Conservation (phyloP, 2,113 vertebrate genomes). For the Microcebus ravelobensis region DNA sequence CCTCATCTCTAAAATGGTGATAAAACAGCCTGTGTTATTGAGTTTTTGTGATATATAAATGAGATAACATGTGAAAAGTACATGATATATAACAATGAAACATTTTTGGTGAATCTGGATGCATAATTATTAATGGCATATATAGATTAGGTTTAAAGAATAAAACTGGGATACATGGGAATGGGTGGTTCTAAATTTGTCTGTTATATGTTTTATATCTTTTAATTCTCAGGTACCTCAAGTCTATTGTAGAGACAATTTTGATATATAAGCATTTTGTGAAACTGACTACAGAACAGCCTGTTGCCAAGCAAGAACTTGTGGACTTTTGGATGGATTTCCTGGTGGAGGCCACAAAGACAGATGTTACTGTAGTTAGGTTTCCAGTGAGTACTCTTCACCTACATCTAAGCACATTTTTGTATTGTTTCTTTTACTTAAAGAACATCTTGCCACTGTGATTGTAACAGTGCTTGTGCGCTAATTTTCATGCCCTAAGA, state of each 20-base stretch:
- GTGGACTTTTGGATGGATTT: conserved; percentile 99
- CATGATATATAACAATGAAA: not conserved
- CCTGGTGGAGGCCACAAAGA: conserved; percentile 96
- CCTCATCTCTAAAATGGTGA: not conserved
- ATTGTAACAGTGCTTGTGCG: not conserved
- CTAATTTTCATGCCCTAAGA: not conserved
- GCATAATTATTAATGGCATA: not conserved
- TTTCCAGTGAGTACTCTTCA: conserved; percentile 92
- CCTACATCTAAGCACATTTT: not conserved
- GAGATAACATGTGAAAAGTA: not conserved
- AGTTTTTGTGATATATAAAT: conserved; percentile 15
- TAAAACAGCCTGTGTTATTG: not conserved
- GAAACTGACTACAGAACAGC: conserved; percentile 91
- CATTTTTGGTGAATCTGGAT: not conserved
- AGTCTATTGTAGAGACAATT: conserved; percentile 96
- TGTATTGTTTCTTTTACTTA: not conserved
- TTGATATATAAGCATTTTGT: conserved; percentile 97
- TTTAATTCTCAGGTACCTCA: conserved; percentile 91
- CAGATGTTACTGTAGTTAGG: conserved; percentile 94
- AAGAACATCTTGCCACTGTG: not conserved
- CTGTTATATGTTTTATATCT: not conserved
- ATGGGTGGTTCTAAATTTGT: not conserved
- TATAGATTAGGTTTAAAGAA: not conserved
- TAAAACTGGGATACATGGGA: not conserved
- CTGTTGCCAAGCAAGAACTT: conserved; percentile 91